Evolutionary conservation across 2,888 invertebrate genomes (phyloP), one percentile per base, ranked within the genome.

Genomic region (Prionchulus punctatus): DNA sequence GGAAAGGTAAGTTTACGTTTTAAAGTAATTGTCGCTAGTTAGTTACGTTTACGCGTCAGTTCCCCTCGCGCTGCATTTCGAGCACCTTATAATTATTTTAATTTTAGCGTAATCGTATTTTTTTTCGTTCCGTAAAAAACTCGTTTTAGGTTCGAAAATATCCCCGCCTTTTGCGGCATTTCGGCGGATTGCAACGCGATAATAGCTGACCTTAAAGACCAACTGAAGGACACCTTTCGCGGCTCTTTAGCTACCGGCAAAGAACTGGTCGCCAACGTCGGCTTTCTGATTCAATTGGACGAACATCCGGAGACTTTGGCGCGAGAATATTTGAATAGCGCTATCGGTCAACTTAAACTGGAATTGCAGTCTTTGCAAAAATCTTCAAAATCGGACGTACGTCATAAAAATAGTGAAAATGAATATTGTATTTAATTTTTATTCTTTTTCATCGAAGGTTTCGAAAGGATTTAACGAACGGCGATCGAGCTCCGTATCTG

Each of bases 281-380:
- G 52, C 12, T 55, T 65, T 15, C 58, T 65, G 23, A 43, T 55
- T 25, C 49, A 53, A 23, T 50, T 66, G 26, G 65, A 60, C 31
- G 59, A 60, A n/a, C 53, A 57, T 0, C 57, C 59, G 28, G 53
- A 56, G 2, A 15, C 25, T 2, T 30, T 59, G 25, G 53, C 59
- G 12, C 30, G 53, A 18, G 53, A 56, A 42, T 53, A 53, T 30
- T 30, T 58, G 42, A 4, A n/a, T 2, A 42, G 25, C 23, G 28
- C 54, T 18, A 28, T 43, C 3, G 12, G 25, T 15, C 47, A 54
- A 30, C 36, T 60, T 25, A 18, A 36, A 1, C 4, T 1, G 2
- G 54, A 60, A 18, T 26, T 60, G 28, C 42, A 30, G 12, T 28
- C 7, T 12, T 47, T 58, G 12, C 42, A 58, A 45, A 26, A 2